Evolutionary conservation across 2,888 invertebrate species (phyloP), one percentile per base, ranked within the genome.

Genomic region (Molanna angustata): DNA sequence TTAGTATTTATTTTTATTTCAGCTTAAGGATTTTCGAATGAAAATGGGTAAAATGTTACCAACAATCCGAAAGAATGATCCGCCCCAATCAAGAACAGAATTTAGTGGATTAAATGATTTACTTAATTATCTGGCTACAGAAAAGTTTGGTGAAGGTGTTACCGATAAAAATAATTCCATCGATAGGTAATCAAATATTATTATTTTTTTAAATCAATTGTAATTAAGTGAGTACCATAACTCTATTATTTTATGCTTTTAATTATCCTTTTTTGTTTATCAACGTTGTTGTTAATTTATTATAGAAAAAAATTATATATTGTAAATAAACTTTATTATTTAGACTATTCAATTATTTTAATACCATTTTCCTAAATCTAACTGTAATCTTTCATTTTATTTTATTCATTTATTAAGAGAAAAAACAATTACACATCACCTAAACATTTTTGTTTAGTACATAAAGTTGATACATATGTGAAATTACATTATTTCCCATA

Each of bases 21-120:
- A 92, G 91, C 73, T 91, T 46, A 77, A 84, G 62, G 94, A 95
- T 62, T 94, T 95, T 68, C 80, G 90, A 59, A 62, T 79, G 42
- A 93, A 88, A 78, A 83, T 90, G 76, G 93, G 94, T 1, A 79
- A 80, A 2, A 65, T 83, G 11, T 72, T 95, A 61, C 94, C 95
- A 40, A 75, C 70, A 61, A 75, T 94, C 62, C 86, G 88, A 7
- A 90, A 83, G 68, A 88, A 87, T 65, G 76, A 88, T 65, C 85
- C 88, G 42, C 86, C 90, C 1, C 80, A 82, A 62, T 89, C 93
- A 61, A 81, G 92, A 65, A 92, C 90, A 20, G 94, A 95, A 65
- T 95, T 95, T 64, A 85, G 81, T 61, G 88, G 88, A 52, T 69
- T 95, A 27, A 89, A 86, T 62, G 94, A 95, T 69, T 75, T 95